Percentiles rank a stretch among this genome's conserved stretches.
Conservation (phyloP, 2,797 vertebrate genomes). For the Muraenolepis orangiensis region DNA sequence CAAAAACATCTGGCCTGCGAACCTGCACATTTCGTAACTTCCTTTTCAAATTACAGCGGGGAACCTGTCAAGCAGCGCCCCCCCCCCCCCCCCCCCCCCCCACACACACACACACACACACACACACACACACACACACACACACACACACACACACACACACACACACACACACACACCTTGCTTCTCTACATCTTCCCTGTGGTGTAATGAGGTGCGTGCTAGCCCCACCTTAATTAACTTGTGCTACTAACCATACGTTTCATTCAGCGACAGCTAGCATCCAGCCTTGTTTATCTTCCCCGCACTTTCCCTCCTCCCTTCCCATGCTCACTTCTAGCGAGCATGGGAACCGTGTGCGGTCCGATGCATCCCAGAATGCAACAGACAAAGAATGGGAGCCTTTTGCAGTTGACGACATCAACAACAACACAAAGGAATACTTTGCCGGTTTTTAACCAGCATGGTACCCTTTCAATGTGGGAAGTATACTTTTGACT, state of each 20-base stretch:
- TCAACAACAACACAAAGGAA: neutral
- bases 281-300: slow-evolving; percentile 60
- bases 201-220: slow-evolving; percentile 42
- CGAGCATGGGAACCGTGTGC: slow-evolving; percentile 48
- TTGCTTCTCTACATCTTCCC: slow-evolving; percentile 57
- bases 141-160: neutral
- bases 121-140: too few species aligned
- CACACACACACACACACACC: slow-evolving; percentile 3
- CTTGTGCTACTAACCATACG: slow-evolving; percentile 64
- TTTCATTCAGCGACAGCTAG: slow-evolving; percentile 65
- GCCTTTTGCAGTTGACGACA: too few species aligned
- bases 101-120: too few species aligned
- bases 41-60: slow-evolving; percentile 12
- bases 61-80: slow-evolving; percentile 42
- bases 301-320: slow-evolving; percentile 48
- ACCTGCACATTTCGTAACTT: neutral
- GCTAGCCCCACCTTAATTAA: slow-evolving; percentile 63
- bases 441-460: too few species aligned
- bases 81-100: slow-evolving; percentile 42
- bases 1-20: neutral
- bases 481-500: too few species aligned
- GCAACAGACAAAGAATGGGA: too few species aligned
- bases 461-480: too few species aligned
- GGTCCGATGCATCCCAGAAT: too few species aligned
- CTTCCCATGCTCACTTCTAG: slow-evolving; percentile 59